phyloP scores from a whole-genome alignment of 2,888 invertebrate species.

The Hypolimnas misippus region DNA sequence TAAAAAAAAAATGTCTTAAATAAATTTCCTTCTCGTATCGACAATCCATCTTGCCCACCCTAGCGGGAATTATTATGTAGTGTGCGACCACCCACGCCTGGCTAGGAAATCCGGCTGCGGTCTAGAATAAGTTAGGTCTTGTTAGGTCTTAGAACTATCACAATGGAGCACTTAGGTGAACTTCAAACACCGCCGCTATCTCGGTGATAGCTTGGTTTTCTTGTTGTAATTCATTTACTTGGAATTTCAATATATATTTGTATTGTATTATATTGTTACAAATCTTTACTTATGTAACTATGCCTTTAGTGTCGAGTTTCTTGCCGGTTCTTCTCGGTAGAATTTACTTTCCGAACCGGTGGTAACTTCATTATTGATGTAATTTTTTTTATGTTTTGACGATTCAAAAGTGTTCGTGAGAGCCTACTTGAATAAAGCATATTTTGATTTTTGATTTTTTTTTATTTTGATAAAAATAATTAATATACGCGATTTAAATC shows the following conservation, averaged over 20 bases:
- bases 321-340: no score
- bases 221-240: slow-evolving; percentile 13
- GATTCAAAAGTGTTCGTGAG: no score
- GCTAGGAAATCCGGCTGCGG: slow-evolving; percentile 39
- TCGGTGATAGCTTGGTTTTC: slow-evolving; percentile 19
- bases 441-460: no score
- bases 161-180: slow-evolving; percentile 28
- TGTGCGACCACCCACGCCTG: slow-evolving; percentile 33
- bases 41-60: not conserved
- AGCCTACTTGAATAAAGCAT: no score
- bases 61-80: slow-evolving; percentile 34
- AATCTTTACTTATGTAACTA: not conserved
- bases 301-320: no score
- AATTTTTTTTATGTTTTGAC: no score
- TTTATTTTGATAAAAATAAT: no score
- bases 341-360: no score
- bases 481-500: no score
- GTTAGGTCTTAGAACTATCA: slow-evolving; percentile 21
- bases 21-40: not conserved
- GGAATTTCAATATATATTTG: not conserved
- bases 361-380: no score
- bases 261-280: not conserved
- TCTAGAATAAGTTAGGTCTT: slow-evolving; percentile 21
- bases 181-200: slow-evolving; percentile 29
- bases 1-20: slow-evolving; percentile 3